Conservation (phyloP, 2,888 invertebrate genomes). For the Cheilosia urbana region DNA sequence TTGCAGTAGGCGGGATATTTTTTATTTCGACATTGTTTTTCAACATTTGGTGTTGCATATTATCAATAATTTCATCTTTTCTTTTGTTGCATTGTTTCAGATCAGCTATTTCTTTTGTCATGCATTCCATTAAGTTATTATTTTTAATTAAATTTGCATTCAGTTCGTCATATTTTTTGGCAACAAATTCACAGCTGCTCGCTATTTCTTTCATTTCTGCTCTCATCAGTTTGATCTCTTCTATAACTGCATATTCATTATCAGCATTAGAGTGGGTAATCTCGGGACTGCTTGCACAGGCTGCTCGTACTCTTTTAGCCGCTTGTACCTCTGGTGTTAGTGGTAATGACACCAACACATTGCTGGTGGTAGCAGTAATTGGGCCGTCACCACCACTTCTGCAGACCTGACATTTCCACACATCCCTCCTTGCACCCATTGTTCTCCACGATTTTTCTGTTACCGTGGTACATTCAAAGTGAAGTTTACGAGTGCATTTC, state of each 20-base stretch:
- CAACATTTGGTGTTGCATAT: slow-evolving; percentile 38
- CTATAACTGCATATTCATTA: background rate
- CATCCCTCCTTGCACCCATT: background rate
- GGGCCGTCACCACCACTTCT: background rate
- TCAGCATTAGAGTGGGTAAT: background rate
- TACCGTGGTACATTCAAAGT: background rate
- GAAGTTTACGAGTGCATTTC: slow-evolving; percentile 5
- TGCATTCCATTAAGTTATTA: slow-evolving; percentile 1
- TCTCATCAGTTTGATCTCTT: background rate
- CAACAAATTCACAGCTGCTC: slow-evolving; percentile 14
- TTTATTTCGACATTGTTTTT: slow-evolving; percentile 39
- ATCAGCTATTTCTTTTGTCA: slow-evolving; percentile 3
- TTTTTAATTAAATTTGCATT: slow-evolving; percentile 2
- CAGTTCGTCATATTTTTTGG: slow-evolving; percentile 4
- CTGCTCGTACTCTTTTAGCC: background rate
- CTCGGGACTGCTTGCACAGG: background rate
- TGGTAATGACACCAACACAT: background rate
- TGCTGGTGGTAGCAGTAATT: background rate
- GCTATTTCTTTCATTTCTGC: background rate
- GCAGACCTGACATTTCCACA: background rate
- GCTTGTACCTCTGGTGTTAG: slow-evolving; percentile 1
- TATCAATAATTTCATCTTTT: slow-evolving; percentile 27
- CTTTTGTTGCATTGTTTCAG: slow-evolving; percentile 29
- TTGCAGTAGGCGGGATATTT: slow-evolving; percentile 8
- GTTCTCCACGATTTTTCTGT: background rate